Evolutionary conservation across 2,113 vertebrate genomes (phyloP).

Genomic region (Microtus montanus): DNA sequence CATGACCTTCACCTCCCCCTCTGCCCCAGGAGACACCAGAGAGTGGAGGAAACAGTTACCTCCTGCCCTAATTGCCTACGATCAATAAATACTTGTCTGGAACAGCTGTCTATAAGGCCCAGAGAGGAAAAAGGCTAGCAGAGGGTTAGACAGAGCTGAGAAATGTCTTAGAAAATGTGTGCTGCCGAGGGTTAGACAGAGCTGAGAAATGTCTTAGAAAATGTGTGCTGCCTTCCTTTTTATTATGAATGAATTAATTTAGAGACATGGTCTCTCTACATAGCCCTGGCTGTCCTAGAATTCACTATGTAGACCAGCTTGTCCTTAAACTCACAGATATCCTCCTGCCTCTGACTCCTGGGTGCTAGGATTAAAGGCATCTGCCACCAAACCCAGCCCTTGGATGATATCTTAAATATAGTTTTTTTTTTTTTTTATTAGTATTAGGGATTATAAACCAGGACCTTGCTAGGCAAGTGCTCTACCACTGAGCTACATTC

Average conservation of each 20-base stretch:
- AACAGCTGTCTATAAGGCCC: slow-evolving; percentile 21
- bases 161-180: slow-evolving; percentile 35
- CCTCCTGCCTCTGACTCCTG: not conserved
- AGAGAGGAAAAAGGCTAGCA: slow-evolving; percentile 10
- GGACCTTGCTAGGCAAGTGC: not conserved
- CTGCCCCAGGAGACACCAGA: not conserved
- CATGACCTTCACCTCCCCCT: slow-evolving; percentile 13
- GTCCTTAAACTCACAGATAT: not conserved
- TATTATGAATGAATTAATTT: not conserved
- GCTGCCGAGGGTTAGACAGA: not conserved
- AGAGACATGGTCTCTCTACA: not conserved
- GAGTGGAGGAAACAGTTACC: slow-evolving; percentile 45
- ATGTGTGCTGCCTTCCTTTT: slow-evolving; percentile 10
- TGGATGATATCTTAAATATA: not conserved
- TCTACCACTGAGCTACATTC: not conserved
- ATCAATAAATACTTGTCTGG: slow-evolving; percentile 49
- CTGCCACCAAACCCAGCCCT: not conserved
- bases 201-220: slow-evolving; percentile 25
- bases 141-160: not conserved
- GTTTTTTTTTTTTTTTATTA: not conserved
- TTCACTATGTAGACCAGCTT: not conserved
- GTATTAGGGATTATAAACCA: not conserved
- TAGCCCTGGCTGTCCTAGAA: not conserved
- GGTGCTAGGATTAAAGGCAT: not conserved
- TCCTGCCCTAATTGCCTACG: slow-evolving; percentile 38